phyloP scores from a whole-genome alignment of 2,888 invertebrate species.

The Peribatodes rhomboidaria region DNA sequence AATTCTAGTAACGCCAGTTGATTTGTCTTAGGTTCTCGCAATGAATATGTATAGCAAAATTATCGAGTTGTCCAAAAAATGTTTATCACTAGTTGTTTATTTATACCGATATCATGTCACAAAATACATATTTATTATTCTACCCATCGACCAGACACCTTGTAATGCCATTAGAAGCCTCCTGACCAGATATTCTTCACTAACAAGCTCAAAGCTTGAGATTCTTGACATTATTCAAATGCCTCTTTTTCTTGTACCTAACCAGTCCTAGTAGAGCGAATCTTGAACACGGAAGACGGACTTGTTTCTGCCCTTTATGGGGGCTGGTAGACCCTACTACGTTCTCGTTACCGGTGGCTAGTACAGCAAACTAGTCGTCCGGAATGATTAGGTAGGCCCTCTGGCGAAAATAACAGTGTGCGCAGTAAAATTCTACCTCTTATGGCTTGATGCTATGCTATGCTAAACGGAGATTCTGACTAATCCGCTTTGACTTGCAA shows the following conservation, averaged over 20 bases:
- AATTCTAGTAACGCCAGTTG: too few species aligned
- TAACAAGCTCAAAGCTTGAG: conserved; percentile 30
- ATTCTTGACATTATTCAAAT: conserved; percentile 46
- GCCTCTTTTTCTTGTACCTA: conserved; percentile 39
- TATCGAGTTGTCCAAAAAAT: too few species aligned
- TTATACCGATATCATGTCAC: background rate
- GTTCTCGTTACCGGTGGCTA: conserved; percentile 35
- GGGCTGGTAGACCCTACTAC: conserved; percentile 27
- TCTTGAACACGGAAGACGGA: conserved; percentile 48
- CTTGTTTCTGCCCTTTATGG: conserved; percentile 46
- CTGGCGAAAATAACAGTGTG: conserved; percentile 32
- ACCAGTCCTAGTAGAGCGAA: conserved; percentile 34
- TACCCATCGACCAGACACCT: conserved; percentile 6
- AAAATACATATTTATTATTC: background rate
- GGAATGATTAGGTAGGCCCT: conserved; percentile 39
- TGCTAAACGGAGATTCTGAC: conserved; percentile 11
- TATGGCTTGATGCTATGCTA: conserved; percentile 12
- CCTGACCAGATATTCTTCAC: conserved; percentile 17
- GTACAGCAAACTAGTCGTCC: conserved; percentile 40
- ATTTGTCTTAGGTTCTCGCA: too few species aligned
- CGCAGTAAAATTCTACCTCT: conserved; percentile 23
- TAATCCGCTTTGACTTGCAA: conserved; percentile 3
- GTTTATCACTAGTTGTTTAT: too few species aligned
- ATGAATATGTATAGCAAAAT: too few species aligned
- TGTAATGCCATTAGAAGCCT: background rate